phyloP scores from a whole-genome alignment of 2,113 vertebrate genomes.

The Lates calcarifer region DNA sequence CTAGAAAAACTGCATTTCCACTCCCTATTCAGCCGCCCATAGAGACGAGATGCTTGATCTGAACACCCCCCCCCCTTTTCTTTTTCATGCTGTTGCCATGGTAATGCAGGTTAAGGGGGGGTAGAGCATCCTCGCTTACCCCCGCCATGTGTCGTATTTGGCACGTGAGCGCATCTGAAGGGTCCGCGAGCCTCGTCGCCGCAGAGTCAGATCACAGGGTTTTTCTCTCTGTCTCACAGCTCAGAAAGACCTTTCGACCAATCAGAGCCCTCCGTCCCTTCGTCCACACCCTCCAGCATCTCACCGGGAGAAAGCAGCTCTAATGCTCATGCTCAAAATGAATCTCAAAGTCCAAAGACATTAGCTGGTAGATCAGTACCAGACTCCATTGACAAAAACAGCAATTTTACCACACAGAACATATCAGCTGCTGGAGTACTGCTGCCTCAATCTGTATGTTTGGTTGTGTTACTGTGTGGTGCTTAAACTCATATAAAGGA shows the following conservation, averaged over 20 bases:
- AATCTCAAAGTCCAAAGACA: no score
- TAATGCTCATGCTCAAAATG: no score
- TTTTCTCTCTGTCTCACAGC: not conserved
- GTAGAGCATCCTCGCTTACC: not conserved
- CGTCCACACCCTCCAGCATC: no score
- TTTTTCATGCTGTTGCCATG: conserved; percentile 53
- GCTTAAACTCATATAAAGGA: no score
- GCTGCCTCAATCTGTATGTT: no score
- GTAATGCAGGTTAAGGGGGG: no score
- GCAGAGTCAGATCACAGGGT: not conserved
- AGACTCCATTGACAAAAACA: no score
- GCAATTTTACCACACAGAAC: no score
- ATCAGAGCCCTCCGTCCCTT: not conserved
- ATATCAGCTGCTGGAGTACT: no score
- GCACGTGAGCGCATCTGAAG: not conserved
- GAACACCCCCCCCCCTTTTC: not conserved
- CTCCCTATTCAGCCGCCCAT: not conserved
- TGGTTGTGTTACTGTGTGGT: no score
- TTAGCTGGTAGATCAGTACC: no score
- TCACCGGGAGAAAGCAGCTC: no score
- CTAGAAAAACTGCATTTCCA: not conserved
- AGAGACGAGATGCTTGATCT: not conserved
- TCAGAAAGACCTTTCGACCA: not conserved
- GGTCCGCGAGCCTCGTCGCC: not conserved
- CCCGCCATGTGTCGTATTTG: not conserved